Evolutionary conservation across 2,113 vertebrate genomes (phyloP).

Genomic region (Lycaon pictus): DNA sequence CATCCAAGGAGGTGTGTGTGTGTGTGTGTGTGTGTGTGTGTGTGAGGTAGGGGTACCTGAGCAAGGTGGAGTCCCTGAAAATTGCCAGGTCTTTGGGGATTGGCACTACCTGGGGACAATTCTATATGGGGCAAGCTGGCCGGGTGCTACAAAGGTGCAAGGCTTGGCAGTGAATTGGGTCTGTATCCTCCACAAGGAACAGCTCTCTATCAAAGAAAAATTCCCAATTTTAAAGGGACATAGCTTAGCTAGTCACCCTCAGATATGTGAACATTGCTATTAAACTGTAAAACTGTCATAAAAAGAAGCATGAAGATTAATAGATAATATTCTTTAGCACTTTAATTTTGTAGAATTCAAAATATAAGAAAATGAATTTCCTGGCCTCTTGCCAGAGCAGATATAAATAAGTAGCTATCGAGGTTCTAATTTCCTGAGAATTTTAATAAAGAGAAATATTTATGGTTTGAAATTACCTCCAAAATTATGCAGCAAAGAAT

Average conservation of each 20-base stretch:
- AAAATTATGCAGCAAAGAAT: constrained; percentile 66
- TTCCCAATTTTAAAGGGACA: constrained; percentile 30
- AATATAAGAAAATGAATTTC: constrained; percentile 71
- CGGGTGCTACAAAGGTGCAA: not conserved
- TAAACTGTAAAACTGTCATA: constrained; percentile 58
- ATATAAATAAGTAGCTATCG: constrained; percentile 60
- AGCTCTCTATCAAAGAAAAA: not conserved
- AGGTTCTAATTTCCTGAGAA: constrained; percentile 74
- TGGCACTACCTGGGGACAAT: no score
- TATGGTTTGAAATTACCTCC: constrained; percentile 72
- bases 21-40: no score
- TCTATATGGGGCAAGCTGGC: not conserved
- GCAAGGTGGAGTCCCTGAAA: not conserved
- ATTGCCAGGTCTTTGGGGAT: not conserved
- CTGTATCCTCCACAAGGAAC: not conserved
- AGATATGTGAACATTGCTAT: not conserved
- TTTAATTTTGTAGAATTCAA: constrained; percentile 74
- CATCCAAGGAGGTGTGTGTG: no score
- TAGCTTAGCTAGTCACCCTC: not conserved
- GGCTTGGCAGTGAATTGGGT: not conserved
- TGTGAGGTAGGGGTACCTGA: not conserved
- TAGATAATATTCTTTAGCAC: constrained; percentile 67
- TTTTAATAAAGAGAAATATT: constrained; percentile 74
- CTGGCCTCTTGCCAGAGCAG: constrained; percentile 50
- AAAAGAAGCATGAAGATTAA: constrained; percentile 58